Percentiles rank a stretch among this genome's conserved stretches.
Conservation (phyloP, 2,113 vertebrate species). For the Psilopsiagon aymara region DNA sequence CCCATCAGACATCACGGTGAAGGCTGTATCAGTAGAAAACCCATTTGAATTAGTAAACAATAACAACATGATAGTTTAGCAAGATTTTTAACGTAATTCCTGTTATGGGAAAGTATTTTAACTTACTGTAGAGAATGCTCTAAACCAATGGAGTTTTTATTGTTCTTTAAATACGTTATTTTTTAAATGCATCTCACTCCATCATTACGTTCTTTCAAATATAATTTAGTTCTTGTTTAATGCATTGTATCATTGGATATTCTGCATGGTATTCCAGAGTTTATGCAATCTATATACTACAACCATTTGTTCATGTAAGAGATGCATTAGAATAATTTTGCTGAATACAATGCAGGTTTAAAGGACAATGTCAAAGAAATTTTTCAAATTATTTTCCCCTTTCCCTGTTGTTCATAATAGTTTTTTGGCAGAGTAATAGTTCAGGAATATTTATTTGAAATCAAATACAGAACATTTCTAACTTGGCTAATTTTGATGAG, state of each 20-base stretch:
- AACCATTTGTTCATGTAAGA: neutral
- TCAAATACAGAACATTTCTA: slow-evolving; percentile 57
- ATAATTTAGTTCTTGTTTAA: neutral
- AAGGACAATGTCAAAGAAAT: slow-evolving; percentile 55
- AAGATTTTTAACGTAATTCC: neutral
- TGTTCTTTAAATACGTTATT: neutral
- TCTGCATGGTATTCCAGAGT: neutral
- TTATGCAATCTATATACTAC: slow-evolving; percentile 1
- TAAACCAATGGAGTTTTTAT: neutral
- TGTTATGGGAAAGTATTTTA: neutral
- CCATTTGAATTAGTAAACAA: neutral
- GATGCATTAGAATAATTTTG: slow-evolving; percentile 38
- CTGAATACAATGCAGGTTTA: slow-evolving; percentile 44
- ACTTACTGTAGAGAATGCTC: neutral
- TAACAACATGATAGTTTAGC: neutral
- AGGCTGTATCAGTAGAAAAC: neutral
- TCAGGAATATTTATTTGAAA: slow-evolving; percentile 45
- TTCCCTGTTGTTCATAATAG: slow-evolving; percentile 30
- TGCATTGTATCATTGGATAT: neutral
- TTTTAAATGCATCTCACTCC: slow-evolving; percentile 2
- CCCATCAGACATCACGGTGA: neutral
- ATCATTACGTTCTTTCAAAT: neutral
- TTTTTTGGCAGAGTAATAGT: slow-evolving; percentile 35
- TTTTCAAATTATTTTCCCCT: slow-evolving; percentile 33
- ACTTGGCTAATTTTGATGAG: slow-evolving; percentile 61